Percentiles rank a stretch among this genome's conserved stretches.
Evolutionary conservation across 2,797 vertebrate genomes (phyloP).

Genomic region (Sebastes miniatus): DNA sequence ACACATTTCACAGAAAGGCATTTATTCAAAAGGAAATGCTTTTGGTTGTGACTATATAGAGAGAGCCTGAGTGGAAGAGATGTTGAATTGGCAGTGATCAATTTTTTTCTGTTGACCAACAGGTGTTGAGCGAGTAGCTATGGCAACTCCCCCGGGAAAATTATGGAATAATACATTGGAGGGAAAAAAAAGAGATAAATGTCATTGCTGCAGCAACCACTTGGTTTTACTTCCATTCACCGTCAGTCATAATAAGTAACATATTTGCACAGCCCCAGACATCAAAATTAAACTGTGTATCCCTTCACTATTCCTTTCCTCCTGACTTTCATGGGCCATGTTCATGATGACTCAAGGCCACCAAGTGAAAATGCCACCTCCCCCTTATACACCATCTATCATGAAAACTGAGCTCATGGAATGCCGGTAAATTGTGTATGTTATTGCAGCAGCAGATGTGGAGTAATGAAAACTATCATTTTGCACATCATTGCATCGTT

Average conservation of each 20-base stretch:
- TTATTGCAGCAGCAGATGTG: neutral
- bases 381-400: neutral
- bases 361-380: neutral
- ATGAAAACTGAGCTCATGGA: neutral
- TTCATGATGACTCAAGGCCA: slow-evolving; percentile 16
- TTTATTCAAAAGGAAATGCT: neutral
- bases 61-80: neutral
- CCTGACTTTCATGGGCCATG: slow-evolving; percentile 27
- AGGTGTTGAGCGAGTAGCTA: neutral
- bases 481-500: neutral
- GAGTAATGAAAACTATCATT: neutral
- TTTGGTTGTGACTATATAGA: neutral
- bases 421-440: neutral
- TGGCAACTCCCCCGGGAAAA: neutral
- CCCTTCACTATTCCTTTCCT: slow-evolving; percentile 6
- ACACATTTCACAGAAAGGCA: neutral
- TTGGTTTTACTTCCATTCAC: slow-evolving; percentile 7
- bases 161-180: neutral
- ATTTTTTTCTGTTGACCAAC: neutral
- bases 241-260: slow-evolving; percentile 9
- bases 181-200: neutral
- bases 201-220: neutral
- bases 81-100: neutral
- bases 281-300: neutral
- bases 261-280: slow-evolving; percentile 3